Evolutionary conservation across 2,888 invertebrate species (phyloP).

Genomic region (Tupiocoris notatus): DNA sequence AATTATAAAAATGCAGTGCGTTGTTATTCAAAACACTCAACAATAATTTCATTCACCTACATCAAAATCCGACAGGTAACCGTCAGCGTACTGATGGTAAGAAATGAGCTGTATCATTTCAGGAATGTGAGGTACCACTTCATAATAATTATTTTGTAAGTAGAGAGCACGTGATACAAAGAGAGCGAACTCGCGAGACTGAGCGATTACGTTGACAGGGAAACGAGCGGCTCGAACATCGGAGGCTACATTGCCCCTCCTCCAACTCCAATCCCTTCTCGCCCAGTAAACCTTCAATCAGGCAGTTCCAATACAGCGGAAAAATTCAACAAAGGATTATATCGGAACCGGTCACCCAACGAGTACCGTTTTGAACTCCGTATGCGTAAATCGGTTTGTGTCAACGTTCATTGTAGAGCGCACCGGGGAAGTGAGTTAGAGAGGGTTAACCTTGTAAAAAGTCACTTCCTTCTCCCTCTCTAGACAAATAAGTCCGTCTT

Average conservation of each 20-base stretch:
- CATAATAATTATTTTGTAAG: neutral
- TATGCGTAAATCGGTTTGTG: neutral
- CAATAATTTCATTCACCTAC: neutral
- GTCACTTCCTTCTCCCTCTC: neutral
- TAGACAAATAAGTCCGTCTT: no score
- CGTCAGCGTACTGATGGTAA: constrained; percentile 24
- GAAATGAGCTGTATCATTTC: constrained; percentile 30
- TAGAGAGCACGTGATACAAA: neutral
- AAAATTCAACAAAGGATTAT: neutral
- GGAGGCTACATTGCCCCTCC: neutral
- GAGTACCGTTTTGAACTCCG: neutral
- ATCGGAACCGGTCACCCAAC: neutral
- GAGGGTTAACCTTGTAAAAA: neutral
- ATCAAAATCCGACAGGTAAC: constrained; percentile 16
- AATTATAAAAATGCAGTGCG: no score
- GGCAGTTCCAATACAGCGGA: neutral
- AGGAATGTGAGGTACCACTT: neutral
- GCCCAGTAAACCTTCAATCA: neutral
- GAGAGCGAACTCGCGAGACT: neutral
- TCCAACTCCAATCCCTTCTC: neutral
- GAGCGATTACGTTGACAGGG: neutral
- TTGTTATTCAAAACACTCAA: no score
- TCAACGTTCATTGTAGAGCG: neutral
- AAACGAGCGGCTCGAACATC: neutral
- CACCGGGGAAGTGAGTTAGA: neutral